Evolutionary conservation across 2,888 invertebrate species (phyloP), one percentile per base, ranked within the genome.

Genomic region (Prionchulus punctatus): DNA sequence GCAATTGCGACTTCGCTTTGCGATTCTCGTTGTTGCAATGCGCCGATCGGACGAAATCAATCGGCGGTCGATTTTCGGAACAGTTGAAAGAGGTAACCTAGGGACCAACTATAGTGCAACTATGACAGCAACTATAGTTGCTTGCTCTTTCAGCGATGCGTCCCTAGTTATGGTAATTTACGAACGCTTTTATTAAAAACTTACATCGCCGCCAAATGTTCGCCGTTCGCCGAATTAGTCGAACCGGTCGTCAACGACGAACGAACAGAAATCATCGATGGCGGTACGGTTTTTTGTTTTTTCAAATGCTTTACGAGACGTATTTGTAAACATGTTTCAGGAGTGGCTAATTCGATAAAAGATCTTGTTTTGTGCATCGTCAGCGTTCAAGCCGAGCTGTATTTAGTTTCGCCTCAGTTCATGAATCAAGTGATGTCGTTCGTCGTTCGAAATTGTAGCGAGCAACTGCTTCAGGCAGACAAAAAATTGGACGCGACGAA

Each of bases 321-420:
- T 45, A 12, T 45, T 4, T 45, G 4, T 12, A n/a, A 15, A n/a
- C 36, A 3, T 27, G 43, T 50, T 63, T 53, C 43, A 60, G 68
- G 67, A 47, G 67, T 68, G 3, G 65, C 66, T 1, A 63, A 66
- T 55, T 70, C 62, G 57, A 62, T 68, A 21, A 70, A 69, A 58
- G 69, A 69, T 57, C 62, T 70, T 50, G 60, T 69, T 47, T 63
- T 70, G 61, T 64, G 67, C 53, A 62, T 65, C 27, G 67, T 70
- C 30, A 61, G 66, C 26, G 64, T 65, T 23, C 61, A 65, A 56
- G 64, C 70, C 25, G 70, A 69, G 56, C 60, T 69, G 2, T 62
- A 62, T 51, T 59, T 68, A 26, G 59, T 65, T 49, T 62, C 66
- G 7, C 67, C 68, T 4, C 57, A 57, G 7, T 57, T 57, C 25